Evolutionary conservation across 2,888 invertebrate species (phyloP), one percentile per base, ranked within the genome.

Genomic region (Chouioia cunea): DNA sequence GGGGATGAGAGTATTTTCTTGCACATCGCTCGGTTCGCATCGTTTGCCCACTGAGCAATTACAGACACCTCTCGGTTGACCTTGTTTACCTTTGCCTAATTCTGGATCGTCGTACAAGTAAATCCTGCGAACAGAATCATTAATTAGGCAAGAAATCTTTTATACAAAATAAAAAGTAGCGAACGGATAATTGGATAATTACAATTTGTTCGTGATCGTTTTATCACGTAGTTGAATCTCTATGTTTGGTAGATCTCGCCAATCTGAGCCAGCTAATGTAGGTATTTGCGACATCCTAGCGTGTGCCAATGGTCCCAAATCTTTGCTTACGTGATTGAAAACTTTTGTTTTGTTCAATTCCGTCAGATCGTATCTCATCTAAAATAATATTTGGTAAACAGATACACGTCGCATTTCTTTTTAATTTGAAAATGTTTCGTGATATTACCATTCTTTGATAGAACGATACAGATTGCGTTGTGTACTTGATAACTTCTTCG

Each of bases 201-300:
- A 89, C 87, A 92, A 84, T 82, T 89, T 88, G 71, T 89, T 90
- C 0, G 90, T 86, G 76, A 87, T 89, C 10, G 88, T 91, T 67
- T 93, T 93, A 84, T 95, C 93, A 1, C 89, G 89, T 23, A 95
- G 86, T 27, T 88, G 84, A 2, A 89, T 89, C 56, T 62, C 60
- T 70, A 93, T 89, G 80, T 95, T 95, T 0, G 96, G 95, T 36
- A 96, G 86, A 83, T 95, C 93, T 47, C 95, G 87, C 96, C 96
- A 96, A 83, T 96, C 95, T 0, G 93, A 91, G 0, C 94, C 94
- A 0, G 91, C 89, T 3, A 88, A 87, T 0, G 90, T 89, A 0
- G 95, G 95, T 69, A 95, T 91, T 71, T 93, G 88, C 22, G 88
- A 86, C 80, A 96, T 94, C 63, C 95, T 88, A 0, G 93, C 93